Evolutionary conservation across 2,113 vertebrate genomes (phyloP).

Genomic region (Mus pahari): DNA sequence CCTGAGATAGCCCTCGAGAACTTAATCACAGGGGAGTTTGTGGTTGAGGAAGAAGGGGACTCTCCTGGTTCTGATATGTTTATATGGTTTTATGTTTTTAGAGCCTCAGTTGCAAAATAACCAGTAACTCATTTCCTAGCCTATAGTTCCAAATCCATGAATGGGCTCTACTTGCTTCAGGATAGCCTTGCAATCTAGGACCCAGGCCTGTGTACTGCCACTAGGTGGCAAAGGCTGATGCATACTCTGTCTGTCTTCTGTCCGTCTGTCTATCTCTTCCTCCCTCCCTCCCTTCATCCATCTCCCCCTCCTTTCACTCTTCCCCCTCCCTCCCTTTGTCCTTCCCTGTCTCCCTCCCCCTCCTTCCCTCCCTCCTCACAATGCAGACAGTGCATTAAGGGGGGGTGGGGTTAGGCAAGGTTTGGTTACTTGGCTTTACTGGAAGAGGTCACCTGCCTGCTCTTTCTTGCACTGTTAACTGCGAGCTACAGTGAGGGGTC

Average conservation of each 20-base stretch:
- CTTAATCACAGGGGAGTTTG: background rate
- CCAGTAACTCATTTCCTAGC: accelerated
- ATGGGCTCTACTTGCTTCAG: background rate
- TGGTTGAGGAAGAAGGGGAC: background rate
- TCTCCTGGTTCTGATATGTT: background rate
- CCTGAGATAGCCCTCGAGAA: accelerated
- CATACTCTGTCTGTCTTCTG: too few relatives aligned
- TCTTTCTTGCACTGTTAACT: background rate
- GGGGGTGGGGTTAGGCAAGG: too few relatives aligned
- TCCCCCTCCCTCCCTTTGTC: too few relatives aligned
- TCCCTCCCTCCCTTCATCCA: background rate
- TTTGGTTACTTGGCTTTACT: background rate
- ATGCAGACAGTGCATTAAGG: background rate
- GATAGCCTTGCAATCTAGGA: background rate
- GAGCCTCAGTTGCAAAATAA: background rate
- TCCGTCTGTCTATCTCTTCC: too few relatives aligned
- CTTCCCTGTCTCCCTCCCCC: background rate
- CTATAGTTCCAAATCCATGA: accelerated
- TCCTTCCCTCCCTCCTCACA: background rate
- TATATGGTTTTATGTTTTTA: background rate
- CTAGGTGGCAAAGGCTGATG: background rate
- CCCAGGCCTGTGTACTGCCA: too few relatives aligned
- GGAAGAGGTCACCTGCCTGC: too few relatives aligned
- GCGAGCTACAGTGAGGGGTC: background rate
- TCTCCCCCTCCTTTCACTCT: background rate